Evolutionary conservation across 2,888 invertebrate species (phyloP), one percentile per base, ranked within the genome.

Genomic region (Hemistola chrysoprasaria): DNA sequence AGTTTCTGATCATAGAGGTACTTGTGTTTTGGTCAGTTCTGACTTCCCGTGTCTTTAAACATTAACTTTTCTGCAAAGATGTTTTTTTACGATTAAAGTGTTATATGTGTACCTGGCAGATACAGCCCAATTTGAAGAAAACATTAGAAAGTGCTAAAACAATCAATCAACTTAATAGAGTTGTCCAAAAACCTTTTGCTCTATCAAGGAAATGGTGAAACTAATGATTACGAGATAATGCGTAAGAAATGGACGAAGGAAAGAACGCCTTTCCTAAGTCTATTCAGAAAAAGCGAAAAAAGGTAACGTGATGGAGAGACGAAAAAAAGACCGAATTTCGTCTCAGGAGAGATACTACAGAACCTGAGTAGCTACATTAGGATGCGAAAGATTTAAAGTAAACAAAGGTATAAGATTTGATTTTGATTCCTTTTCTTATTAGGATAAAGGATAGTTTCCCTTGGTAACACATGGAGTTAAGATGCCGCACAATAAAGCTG

Each of bases 291-390:
- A 80, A 84, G 78, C 75, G 80, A 81, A 83, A 84, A 84, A 85
- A 79, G 76, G 75, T 74, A 78, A 69, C 72, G 74, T 78, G 78
- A 81, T 78, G 78, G 79, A 80, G 78, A 78, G 71, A 78, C 74
- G 80, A 85, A 85, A 87, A 81, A 82, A 84, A 84, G 71, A 81
- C 77, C 74, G 72, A 83, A 86, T 85, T 84, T 83, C 76, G 86
- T 85, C 88, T 87, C 86, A 73, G 70, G 88, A 87, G 88, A 89
- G 78, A 83, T 82, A 78, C 83, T 86, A 81, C 79, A 83, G 81
- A 84, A 78, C 80, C 82, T 81, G 79, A 75, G 72, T 63, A 53
- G 51, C 51, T 40, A 33, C 31, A 21, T 22, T 30, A 54, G 50
- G 35, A 22, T 34, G 50, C 50, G 56, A 82, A 78, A 40, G 69